phyloP scores from a whole-genome alignment of 1,140 invertebrate genomes.

The Theocolax elegans region DNA sequence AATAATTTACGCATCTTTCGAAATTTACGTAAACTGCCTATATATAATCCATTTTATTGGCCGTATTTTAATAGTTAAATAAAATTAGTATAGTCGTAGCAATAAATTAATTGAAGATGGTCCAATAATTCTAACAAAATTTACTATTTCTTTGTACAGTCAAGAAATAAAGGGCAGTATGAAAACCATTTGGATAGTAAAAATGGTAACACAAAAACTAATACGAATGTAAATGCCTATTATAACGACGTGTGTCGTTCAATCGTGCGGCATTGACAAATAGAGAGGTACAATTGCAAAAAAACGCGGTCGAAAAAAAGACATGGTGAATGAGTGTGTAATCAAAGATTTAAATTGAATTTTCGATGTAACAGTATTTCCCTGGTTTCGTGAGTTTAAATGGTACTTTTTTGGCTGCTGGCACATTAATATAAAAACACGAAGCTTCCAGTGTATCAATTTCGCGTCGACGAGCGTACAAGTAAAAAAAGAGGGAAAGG shows the following conservation, averaged over 20 bases:
- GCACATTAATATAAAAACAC: slow-evolving; percentile 22
- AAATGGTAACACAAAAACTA: no score
- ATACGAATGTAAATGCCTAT: not conserved
- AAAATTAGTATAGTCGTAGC: no score
- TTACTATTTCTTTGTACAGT: no score
- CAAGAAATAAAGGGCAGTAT: no score
- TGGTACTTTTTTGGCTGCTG: not conserved
- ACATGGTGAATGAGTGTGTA: not conserved
- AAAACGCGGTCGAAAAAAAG: not conserved
- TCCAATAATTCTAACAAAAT: no score
- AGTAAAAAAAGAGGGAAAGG: slow-evolving; percentile 16
- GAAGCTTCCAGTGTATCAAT: not conserved
- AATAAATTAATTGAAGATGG: no score
- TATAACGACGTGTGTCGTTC: not conserved
- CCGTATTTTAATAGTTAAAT: no score
- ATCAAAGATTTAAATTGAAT: slow-evolving; percentile 12
- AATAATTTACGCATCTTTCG: no score
- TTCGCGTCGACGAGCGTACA: not conserved
- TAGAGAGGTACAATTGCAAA: not conserved
- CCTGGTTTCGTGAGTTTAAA: not conserved
- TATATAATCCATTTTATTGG: no score
- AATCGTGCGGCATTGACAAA: not conserved
- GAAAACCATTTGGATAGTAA: no score
- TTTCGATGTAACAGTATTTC: not conserved
- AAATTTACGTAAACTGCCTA: no score